phyloP scores from a whole-genome alignment of 2,797 vertebrate genomes.

The Sarcophilus harrisii region DNA sequence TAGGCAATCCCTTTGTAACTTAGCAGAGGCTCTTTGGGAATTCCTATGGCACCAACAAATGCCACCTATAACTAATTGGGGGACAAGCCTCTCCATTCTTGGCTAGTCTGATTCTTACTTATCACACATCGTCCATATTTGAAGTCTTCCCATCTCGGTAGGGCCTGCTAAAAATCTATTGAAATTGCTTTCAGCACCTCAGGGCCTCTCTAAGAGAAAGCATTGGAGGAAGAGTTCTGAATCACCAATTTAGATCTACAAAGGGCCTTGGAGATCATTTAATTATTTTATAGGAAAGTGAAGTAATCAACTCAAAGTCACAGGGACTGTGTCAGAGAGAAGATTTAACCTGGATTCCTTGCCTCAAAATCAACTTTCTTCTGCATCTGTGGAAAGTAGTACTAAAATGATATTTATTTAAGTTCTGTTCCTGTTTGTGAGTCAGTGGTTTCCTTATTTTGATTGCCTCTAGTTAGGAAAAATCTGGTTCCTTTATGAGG shows the following conservation, averaged over 20 bases:
- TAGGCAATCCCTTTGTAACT: not conserved
- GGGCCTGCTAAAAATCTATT: not conserved
- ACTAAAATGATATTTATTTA: too few relatives aligned
- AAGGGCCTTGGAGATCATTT: not conserved
- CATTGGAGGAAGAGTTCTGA: not conserved
- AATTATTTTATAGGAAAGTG: not conserved
- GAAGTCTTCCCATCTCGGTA: not conserved
- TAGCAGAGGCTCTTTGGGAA: not conserved
- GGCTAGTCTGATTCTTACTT: not conserved
- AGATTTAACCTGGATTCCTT: not conserved
- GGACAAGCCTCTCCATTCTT: not conserved
- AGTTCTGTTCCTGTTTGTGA: too few relatives aligned
- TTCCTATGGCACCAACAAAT: not conserved
- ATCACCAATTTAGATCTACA: too few relatives aligned
- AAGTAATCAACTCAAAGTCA: too few relatives aligned
- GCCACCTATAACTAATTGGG: not conserved
- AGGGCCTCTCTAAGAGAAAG: not conserved
- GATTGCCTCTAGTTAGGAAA: too few relatives aligned
- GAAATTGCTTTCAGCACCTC: not conserved
- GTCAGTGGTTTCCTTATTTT: too few relatives aligned
- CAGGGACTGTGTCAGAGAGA: not conserved
- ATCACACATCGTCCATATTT: not conserved
- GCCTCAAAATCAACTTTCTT: not conserved
- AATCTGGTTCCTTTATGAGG: too few relatives aligned
- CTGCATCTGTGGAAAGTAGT: too few relatives aligned